Conservation (phyloP, 2,888 invertebrate species). For the Sinelater perroti region DNA sequence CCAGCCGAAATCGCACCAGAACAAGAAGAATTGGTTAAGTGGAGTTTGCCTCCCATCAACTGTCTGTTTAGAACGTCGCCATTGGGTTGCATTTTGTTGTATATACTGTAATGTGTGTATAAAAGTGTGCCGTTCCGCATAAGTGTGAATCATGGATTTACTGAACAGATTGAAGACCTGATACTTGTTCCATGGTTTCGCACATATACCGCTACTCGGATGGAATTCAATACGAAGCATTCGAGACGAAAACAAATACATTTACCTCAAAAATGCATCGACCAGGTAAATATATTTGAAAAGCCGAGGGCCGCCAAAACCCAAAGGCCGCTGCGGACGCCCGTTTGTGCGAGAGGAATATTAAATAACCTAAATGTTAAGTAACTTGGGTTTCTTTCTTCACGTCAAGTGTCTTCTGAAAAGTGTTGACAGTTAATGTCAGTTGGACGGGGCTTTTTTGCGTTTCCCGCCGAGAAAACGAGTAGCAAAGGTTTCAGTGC, state of each 20-base stretch:
- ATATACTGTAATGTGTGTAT: slow-evolving; percentile 54
- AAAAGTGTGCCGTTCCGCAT: slow-evolving; percentile 46
- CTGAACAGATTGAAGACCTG: slow-evolving; percentile 35
- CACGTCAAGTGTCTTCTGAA: slow-evolving; percentile 56
- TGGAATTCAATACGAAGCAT: slow-evolving; percentile 55
- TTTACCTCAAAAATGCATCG: slow-evolving; percentile 57
- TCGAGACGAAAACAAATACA: slow-evolving; percentile 57
- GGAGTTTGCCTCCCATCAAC: slow-evolving; percentile 61
- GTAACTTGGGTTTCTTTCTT: slow-evolving; percentile 51
- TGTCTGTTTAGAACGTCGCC: slow-evolving; percentile 61
- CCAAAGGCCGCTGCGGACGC: slow-evolving; percentile 5
- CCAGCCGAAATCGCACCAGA: slow-evolving; percentile 38
- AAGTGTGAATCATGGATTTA: slow-evolving; percentile 41
- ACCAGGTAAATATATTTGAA: slow-evolving; percentile 50
- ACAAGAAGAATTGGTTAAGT: slow-evolving; percentile 57
- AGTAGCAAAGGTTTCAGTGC: slow-evolving; percentile 9
- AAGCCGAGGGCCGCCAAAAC: slow-evolving; percentile 27
- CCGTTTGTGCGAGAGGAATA: slow-evolving; percentile 4
- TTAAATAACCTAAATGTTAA: slow-evolving; percentile 36
- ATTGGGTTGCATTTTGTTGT: slow-evolving; percentile 59
- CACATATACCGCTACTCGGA: slow-evolving; percentile 46
- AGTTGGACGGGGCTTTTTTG: slow-evolving; percentile 43
- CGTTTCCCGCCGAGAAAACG: slow-evolving; percentile 10
- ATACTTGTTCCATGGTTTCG: slow-evolving; percentile 38
- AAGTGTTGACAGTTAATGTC: slow-evolving; percentile 61